Evolutionary conservation across 1,140 invertebrate species (phyloP).

Genomic region (Rhagoletis zephyria): DNA sequence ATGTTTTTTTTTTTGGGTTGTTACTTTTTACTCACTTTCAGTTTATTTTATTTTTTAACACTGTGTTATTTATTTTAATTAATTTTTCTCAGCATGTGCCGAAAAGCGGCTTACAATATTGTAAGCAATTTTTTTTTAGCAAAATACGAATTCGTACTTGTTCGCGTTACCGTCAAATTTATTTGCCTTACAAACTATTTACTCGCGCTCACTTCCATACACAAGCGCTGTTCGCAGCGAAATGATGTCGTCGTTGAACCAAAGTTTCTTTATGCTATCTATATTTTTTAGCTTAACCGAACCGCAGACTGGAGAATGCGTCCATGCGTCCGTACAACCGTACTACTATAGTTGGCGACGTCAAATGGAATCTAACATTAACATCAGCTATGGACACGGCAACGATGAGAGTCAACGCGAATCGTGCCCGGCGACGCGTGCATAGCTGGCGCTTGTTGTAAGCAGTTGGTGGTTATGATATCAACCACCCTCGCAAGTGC

Average conservation of each 20-base stretch:
- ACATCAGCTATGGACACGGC: background rate
- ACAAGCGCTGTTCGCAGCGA: slow-evolving; percentile 18
- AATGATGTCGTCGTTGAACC: slow-evolving; percentile 10
- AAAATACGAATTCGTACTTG: too few species aligned
- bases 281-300: background rate
- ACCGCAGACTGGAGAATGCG: background rate
- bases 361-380: background rate
- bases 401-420: background rate
- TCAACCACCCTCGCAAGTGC: slow-evolving; percentile 18
- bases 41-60: too few species aligned
- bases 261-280: slow-evolving; percentile 13
- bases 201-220: slow-evolving; percentile 11
- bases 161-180: too few species aligned
- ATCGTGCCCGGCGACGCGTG: slow-evolving; percentile 9
- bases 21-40: too few species aligned
- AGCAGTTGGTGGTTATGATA: slow-evolving; percentile 12
- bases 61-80: too few species aligned
- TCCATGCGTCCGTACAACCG: background rate
- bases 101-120: too few species aligned
- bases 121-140: too few species aligned
- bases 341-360: background rate
- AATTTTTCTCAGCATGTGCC: too few species aligned
- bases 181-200: background rate
- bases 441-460: slow-evolving; percentile 8
- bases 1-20: too few species aligned